Conservation (phyloP, 2,113 vertebrate species). For the Cebus imitator region DNA sequence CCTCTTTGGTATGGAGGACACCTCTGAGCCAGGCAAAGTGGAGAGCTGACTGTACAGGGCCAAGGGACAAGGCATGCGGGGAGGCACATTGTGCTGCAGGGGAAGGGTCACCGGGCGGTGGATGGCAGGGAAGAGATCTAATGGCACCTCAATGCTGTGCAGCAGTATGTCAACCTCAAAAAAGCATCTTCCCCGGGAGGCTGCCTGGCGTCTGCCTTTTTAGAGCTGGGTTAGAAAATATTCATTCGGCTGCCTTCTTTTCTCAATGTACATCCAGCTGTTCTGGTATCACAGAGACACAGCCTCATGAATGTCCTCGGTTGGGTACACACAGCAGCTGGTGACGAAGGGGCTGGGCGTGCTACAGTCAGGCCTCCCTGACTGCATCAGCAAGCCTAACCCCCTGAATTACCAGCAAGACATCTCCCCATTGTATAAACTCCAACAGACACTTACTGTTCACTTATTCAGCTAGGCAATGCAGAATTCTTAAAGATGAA, state of each 20-base stretch:
- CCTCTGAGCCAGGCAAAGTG: accelerated
- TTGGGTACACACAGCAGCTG: neutral
- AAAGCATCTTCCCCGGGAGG: neutral
- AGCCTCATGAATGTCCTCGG: accelerated
- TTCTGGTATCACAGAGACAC: neutral
- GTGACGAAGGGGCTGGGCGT: too few species aligned
- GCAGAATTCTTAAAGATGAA: accelerated
- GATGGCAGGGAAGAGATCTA: neutral
- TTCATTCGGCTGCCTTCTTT: neutral
- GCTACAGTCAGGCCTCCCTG: neutral
- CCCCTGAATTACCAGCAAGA: accelerated
- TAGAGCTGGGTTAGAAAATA: neutral
- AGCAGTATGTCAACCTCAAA: neutral
- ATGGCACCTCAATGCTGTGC: neutral
- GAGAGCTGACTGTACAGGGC: accelerated
- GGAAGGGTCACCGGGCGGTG: neutral
- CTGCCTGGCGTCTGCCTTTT: neutral
- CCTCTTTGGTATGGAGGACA: neutral
- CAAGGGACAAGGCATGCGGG: neutral
- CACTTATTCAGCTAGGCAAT: accelerated
- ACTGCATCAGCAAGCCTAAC: accelerated
- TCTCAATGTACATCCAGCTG: neutral
- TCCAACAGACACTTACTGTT: accelerated
- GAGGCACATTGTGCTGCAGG: accelerated
- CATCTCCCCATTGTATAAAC: accelerated